Conservation (phyloP, 2,797 vertebrate genomes). For the Pipistrellus nathusii region DNA sequence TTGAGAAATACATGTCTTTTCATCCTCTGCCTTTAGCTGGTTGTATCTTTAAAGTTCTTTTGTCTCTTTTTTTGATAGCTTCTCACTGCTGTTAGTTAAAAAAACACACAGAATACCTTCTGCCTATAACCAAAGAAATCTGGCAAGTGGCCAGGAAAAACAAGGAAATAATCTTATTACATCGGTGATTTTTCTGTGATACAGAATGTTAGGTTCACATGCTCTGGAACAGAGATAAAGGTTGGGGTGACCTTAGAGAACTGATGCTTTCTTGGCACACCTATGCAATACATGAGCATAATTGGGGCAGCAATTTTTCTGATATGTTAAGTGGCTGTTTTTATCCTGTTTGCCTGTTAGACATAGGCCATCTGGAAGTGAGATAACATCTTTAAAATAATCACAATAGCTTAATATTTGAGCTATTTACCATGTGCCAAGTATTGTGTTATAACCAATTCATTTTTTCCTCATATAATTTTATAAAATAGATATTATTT, state of each 20-base stretch:
- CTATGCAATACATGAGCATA: background rate
- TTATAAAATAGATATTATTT: background rate
- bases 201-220: slow-evolving; percentile 38
- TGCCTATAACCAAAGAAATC: slow-evolving; percentile 52
- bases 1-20: slow-evolving; percentile 7
- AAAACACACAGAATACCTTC: slow-evolving; percentile 23
- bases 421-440: background rate
- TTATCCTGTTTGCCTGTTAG: slow-evolving; percentile 33
- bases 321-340: background rate
- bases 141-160: slow-evolving; percentile 1
- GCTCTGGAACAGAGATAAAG: background rate
- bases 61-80: slow-evolving; percentile 5
- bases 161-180: background rate
- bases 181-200: background rate
- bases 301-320: background rate
- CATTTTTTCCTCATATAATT: background rate
- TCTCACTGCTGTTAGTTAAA: background rate
- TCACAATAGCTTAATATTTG: slow-evolving; percentile 13
- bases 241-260: background rate
- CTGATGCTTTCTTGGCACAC: background rate
- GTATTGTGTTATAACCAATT: background rate
- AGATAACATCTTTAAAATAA: slow-evolving; percentile 19
- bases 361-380: slow-evolving; percentile 21
- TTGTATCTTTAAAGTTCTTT: slow-evolving; percentile 56
- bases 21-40: background rate